Conservation (phyloP, 2,888 invertebrate genomes). For the Chalcosyrphus nemorum region DNA sequence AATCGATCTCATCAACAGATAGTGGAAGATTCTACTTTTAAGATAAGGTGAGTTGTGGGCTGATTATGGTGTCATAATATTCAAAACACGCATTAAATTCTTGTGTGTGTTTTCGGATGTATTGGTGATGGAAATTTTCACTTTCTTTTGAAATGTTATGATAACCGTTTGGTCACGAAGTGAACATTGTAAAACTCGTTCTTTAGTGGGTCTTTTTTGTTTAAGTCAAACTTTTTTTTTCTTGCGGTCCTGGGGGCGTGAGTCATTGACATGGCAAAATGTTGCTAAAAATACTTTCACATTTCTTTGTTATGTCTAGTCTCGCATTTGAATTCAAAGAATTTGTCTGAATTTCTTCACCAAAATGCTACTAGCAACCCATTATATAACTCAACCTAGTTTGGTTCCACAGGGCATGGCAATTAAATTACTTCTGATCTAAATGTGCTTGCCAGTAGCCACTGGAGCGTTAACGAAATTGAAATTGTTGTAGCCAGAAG, state of each 20-base stretch:
- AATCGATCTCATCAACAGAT: no score
- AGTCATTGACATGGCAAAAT: neutral
- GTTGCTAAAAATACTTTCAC: neutral
- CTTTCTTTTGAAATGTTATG: neutral
- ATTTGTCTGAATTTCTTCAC: no score
- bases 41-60: neutral
- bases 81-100: neutral
- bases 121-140: conserved; percentile 7
- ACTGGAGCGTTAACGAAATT: no score
- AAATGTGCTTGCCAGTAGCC: no score
- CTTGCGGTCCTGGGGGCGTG: neutral
- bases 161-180: neutral
- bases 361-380: no score
- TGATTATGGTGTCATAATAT: neutral
- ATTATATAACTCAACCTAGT: no score
- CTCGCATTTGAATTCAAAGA: no score
- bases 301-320: no score
- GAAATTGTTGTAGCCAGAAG: no score
- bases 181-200: neutral
- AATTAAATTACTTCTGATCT: no score
- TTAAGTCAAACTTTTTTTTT: neutral
- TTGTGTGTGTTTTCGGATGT: neutral
- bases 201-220: neutral
- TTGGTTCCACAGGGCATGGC: no score
- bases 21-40: neutral